These are phyloP conservation scores for Podarcis muralis DNA, from an alignment of 2,113 vertebrate genomes.

Conservation along the genomic window DNA sequence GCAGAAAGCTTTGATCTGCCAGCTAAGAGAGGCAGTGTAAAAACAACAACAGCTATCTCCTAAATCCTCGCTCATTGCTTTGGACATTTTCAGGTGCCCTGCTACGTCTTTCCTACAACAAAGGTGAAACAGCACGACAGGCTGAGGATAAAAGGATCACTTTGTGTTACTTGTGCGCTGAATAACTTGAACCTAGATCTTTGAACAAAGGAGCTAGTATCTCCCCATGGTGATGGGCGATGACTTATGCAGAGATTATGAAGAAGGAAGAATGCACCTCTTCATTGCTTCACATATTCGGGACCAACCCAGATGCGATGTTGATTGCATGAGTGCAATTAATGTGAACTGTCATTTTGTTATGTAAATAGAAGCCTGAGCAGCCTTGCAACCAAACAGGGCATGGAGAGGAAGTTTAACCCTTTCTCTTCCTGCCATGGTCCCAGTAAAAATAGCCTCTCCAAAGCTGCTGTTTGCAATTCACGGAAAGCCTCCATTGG, in stretches of 20 bases:
- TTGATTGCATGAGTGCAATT: neutral
- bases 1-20: neutral
- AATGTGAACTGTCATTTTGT: neutral
- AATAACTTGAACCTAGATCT: neutral
- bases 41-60: neutral
- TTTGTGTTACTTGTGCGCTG: neutral
- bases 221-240: neutral
- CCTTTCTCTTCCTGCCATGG: no score
- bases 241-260: neutral
- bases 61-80: neutral
- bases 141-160: conserved; percentile 1
- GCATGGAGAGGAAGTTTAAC: neutral
- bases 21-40: neutral
- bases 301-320: neutral
- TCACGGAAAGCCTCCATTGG: neutral
- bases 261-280: neutral
- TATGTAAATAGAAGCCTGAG: neutral
- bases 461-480: neutral
- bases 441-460: no score
- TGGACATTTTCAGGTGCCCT: neutral
- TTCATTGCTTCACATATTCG: neutral
- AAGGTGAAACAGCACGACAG: neutral
- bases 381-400: neutral
- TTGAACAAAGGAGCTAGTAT: neutral
- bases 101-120: neutral